Percentiles rank a stretch among this genome's conserved stretches.
These are phyloP conservation scores for Sarcophaga subvicina DNA, from an alignment of 2,888 invertebrate genomes.

Conservation along the genomic window DNA sequence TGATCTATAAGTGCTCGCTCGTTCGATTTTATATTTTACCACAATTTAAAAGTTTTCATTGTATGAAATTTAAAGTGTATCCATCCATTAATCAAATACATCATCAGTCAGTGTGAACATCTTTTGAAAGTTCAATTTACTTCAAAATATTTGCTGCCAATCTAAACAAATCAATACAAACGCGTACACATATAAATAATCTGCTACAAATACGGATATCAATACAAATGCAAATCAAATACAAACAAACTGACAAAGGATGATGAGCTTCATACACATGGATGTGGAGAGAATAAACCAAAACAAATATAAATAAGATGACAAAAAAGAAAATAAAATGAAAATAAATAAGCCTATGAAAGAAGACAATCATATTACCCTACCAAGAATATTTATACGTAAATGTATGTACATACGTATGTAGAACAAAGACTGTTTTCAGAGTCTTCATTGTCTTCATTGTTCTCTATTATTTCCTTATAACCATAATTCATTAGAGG, in stretches of 20 bases:
- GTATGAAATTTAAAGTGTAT: too few species aligned
- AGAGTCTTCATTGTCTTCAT: too few species aligned
- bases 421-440: too few species aligned
- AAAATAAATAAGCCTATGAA: background rate
- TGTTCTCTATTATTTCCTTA: too few species aligned
- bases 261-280: background rate
- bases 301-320: conserved; percentile 22
- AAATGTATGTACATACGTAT: too few species aligned
- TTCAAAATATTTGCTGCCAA: conserved; percentile 20
- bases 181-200: background rate
- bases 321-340: background rate
- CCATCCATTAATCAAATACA: background rate
- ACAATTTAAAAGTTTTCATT: too few species aligned
- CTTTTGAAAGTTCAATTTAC: conserved; percentile 9
- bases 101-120: conserved; percentile 12
- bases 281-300: conserved; percentile 12
- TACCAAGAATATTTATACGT: too few species aligned
- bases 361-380: background rate
- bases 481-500: too few species aligned
- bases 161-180: conserved; percentile 24
- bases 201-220: conserved; percentile 8
- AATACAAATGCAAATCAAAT: conserved; percentile 44
- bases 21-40: too few species aligned
- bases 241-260: conserved; percentile 16
- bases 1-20: too few species aligned